Base-by-base conservation (phyloP, 2,888 invertebrate genomes). In the Eulithis testata region DNA sequence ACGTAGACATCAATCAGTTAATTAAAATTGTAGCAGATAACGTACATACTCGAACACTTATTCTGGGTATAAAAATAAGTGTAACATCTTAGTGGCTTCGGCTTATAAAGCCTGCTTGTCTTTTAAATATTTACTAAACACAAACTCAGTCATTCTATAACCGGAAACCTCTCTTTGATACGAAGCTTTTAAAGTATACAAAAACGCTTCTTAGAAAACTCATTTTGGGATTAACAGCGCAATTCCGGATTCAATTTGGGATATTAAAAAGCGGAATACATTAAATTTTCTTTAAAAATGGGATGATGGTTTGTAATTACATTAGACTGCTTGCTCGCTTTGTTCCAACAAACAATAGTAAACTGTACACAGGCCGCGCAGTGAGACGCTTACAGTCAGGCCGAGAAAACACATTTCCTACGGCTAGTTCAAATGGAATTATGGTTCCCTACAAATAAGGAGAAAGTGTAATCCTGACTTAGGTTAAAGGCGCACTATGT, bases 211-310 rank as follows among this genome's bases (percentile, higher is more conserved):
- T 53, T 53, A 11, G 37, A 21, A 66, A 56, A 56, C 43, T 66
- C 47, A 56, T 60, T 66, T 60, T 60, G 53, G 49, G 55, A 66
- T 66, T 66, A 66, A 56, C 55, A 63, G 49, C 47, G 55, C 52
- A 52, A 56, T 63, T 63, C 51, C 31, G 12, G 58, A 56, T 60
- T 52, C 56, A 60, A 56, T 66, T 66, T 59, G 47, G 47, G 12
- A 49, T 60, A 62, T 50, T 62, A 62, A 51, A 12, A 54, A 37
- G 54, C 47, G 55, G 51, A 62, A 62, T 66, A 59, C 56, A 59
- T 62, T 54, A 50, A 44, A 61, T 54, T 52, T 61, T 54, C 50
- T 55, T 55, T 49, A 31, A 56, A 49, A 49, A 50, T 27, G 43
- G 53, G 12, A 56, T 51, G n/a, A 56, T 43, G 21, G 55, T 55